These are phyloP conservation scores for Heliconius himera DNA, from an alignment of 1,140 invertebrate species.

Conservation along the genomic window DNA sequence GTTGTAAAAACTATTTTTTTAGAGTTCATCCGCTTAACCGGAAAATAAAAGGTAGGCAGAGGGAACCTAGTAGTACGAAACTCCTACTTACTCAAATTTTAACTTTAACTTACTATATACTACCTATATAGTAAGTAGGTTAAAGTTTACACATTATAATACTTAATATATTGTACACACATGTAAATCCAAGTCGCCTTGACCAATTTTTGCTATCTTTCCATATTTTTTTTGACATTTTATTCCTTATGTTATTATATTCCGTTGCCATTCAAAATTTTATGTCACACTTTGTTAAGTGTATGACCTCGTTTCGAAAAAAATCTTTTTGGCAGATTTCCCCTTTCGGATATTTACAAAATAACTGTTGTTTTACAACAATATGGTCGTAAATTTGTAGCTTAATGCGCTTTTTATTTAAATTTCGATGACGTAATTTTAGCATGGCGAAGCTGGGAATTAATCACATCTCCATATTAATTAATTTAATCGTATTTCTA, in stretches of 20 bases:
- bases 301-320: not conserved
- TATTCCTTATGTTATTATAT: not conserved
- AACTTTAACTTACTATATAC: too few species aligned
- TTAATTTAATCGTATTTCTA: too few species aligned
- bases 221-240: not conserved
- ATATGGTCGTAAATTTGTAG: not conserved
- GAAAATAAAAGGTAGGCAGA: too few species aligned
- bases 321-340: not conserved
- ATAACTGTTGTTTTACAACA: slow-evolving; percentile 4
- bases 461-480: too few species aligned
- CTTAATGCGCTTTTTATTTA: not conserved
- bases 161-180: too few species aligned
- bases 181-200: not conserved
- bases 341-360: not conserved
- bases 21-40: too few species aligned
- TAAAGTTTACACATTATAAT: too few species aligned
- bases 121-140: too few species aligned
- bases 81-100: too few species aligned
- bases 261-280: not conserved
- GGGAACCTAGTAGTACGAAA: too few species aligned
- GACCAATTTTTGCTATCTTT: not conserved
- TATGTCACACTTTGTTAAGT: not conserved
- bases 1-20: too few species aligned
- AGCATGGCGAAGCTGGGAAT: not conserved
- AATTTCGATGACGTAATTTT: not conserved